These are phyloP conservation scores for Clivina fossor DNA, from an alignment of 2,888 invertebrate species.

Conservation along the genomic window DNA sequence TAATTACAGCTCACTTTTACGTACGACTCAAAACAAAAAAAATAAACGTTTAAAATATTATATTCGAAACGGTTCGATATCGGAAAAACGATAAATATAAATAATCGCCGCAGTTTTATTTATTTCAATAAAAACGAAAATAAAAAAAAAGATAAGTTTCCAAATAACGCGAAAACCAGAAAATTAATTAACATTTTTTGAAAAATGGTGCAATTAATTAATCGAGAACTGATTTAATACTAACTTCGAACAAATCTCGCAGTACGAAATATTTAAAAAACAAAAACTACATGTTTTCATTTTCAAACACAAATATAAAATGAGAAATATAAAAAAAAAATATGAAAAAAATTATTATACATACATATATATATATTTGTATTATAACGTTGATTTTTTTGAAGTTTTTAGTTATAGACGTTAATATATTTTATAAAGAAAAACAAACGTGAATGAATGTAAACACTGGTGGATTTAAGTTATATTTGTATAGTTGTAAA, in stretches of 20 bases:
- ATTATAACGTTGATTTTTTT: conserved; percentile 34
- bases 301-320: conserved; percentile 35
- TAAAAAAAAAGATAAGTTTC: too few species aligned
- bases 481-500: neutral
- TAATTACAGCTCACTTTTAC: conserved; percentile 4
- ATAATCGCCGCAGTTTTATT: conserved; percentile 25
- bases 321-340: conserved; percentile 33
- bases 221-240: conserved; percentile 29
- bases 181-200: conserved; percentile 1
- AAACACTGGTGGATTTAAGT: conserved; percentile 26
- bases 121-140: conserved; percentile 14
- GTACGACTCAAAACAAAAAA: conserved; percentile 15
- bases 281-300: conserved; percentile 28
- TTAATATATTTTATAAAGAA: conserved; percentile 34
- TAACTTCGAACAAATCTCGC: conserved; percentile 31
- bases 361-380: conserved; percentile 35
- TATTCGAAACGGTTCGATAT: conserved; percentile 30
- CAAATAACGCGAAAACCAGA: conserved; percentile 12
- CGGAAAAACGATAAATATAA: conserved; percentile 20
- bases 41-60: too few species aligned
- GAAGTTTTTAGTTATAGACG: conserved; percentile 31
- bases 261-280: conserved; percentile 17
- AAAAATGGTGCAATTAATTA: conserved; percentile 33
- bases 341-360: conserved; percentile 35
- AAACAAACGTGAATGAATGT: conserved; percentile 16